phyloP scores from a whole-genome alignment of 2,797 vertebrate species.

The Onychomys leucogaster region DNA sequence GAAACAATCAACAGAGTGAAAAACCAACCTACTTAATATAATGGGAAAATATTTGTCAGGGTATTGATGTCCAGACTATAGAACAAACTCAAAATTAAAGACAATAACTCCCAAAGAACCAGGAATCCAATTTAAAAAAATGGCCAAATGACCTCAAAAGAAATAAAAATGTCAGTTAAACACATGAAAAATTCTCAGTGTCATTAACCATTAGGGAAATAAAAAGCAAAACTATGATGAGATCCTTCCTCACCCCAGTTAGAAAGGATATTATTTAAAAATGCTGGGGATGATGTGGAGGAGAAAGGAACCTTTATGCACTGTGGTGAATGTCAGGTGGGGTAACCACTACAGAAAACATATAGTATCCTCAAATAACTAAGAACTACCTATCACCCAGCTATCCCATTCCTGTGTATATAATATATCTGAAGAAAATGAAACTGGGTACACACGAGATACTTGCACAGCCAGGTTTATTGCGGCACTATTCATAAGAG shows the following conservation, averaged over 20 bases:
- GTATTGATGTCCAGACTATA: neutral
- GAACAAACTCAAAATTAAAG: neutral
- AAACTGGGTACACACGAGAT: neutral
- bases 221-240: neutral
- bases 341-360: neutral
- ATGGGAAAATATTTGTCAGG: neutral
- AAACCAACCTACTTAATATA: neutral
- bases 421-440: neutral
- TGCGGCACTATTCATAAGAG: neutral
- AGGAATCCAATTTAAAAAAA: neutral
- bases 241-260: neutral
- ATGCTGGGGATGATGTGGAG: neutral
- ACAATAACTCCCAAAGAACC: neutral
- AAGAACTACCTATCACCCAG: neutral
- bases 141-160: neutral
- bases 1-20: neutral
- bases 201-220: neutral
- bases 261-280: neutral
- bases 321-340: neutral
- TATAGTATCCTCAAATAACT: neutral
- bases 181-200: neutral
- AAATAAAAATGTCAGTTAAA: neutral
- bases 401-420: neutral
- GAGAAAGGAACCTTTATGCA: neutral
- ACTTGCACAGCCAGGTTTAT: neutral